Evolutionary conservation across 1,140 invertebrate species (phyloP).

Genomic region (Apis cerana): DNA sequence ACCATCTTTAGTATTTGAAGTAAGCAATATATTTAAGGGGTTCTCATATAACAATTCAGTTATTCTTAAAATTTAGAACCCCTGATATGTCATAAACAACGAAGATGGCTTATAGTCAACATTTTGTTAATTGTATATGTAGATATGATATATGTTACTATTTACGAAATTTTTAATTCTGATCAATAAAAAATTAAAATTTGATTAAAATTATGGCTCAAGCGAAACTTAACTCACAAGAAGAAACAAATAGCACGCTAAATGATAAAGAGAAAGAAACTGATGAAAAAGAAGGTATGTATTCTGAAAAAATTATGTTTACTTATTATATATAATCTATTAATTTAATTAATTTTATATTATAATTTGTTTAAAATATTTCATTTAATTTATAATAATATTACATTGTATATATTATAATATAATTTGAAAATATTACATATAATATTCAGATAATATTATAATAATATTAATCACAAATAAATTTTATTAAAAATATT

Average conservation of each 20-base stretch:
- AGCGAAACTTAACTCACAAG: conserved; percentile 56
- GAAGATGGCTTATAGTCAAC: conserved; percentile 39
- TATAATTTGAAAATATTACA: not conserved
- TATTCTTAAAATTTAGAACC: conserved; percentile 26
- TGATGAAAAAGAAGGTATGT: conserved; percentile 64
- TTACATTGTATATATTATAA: not conserved
- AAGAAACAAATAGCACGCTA: conserved; percentile 43
- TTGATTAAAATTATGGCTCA: conserved; percentile 53
- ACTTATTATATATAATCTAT: not conserved
- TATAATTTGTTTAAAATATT: not conserved
- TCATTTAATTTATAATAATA: not conserved
- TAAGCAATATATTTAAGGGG: not conserved
- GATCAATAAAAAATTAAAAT: conserved; percentile 22
- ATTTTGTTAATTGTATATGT: not conserved
- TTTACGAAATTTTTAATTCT: conserved; percentile 1
- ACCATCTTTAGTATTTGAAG: not conserved
- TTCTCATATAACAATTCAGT: not conserved
- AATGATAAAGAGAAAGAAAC: conserved; percentile 64
- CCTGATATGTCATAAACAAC: conserved; percentile 51
- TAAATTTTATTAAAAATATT: not conserved
- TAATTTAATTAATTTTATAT: not conserved
- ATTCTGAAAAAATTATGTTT: not conserved
- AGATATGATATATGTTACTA: conserved; percentile 9
- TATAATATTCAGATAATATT: not conserved
- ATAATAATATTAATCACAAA: not conserved